phyloP scores from a whole-genome alignment of 2,888 invertebrate genomes.

The Pterostichus niger region DNA sequence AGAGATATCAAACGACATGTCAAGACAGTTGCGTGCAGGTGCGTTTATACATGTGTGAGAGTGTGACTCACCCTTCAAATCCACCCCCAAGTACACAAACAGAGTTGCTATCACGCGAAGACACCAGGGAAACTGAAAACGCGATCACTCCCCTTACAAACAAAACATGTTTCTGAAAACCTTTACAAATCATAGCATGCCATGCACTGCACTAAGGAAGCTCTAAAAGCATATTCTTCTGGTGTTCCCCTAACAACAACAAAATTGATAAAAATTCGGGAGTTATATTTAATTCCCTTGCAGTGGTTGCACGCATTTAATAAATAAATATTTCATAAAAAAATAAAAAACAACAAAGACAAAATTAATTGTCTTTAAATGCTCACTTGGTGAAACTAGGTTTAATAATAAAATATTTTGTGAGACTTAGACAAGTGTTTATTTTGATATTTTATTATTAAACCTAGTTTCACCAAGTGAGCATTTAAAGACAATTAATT shows the following conservation, averaged over 20 bases:
- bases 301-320: not conserved
- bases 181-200: slow-evolving; percentile 34
- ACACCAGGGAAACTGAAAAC: slow-evolving; percentile 28
- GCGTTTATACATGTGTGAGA: slow-evolving; percentile 17
- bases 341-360: not conserved
- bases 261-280: slow-evolving; percentile 5
- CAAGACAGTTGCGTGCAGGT: slow-evolving; percentile 61
- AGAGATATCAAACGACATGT: slow-evolving; percentile 57
- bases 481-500: too few species aligned
- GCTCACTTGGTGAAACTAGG: too few species aligned
- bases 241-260: slow-evolving; percentile 10
- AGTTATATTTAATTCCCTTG: slow-evolving; percentile 15
- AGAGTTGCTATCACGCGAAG: slow-evolving; percentile 31
- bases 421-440: too few species aligned
- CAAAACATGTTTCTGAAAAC: not conserved
- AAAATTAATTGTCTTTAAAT: too few species aligned
- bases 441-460: too few species aligned
- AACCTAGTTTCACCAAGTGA: too few species aligned
- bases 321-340: not conserved
- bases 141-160: slow-evolving; percentile 8
- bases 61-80: slow-evolving; percentile 16
- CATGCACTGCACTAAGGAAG: not conserved
- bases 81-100: slow-evolving; percentile 8
- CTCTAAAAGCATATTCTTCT: not conserved
- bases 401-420: too few species aligned